Base-by-base conservation (phyloP, 2,888 invertebrate species). In the Thereva nobilitata region DNA sequence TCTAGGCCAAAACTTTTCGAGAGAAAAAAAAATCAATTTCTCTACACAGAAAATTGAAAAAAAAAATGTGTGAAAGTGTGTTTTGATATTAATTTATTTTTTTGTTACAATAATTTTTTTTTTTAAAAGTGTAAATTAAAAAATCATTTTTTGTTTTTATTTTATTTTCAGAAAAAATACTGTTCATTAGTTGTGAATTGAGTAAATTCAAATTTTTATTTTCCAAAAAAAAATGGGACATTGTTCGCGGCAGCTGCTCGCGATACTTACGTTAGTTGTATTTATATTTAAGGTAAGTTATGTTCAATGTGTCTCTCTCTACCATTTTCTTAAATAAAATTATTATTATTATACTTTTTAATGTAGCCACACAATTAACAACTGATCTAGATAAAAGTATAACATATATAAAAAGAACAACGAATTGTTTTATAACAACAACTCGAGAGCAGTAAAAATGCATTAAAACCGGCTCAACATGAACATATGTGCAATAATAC, bases 271-370 rank as follows among this genome's bases (percentile, higher is more conserved):
- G 67, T 79, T 76, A 75, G 75, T 80, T 76, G 75, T 78, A 73
- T 77, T 79, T 73, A 76, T 77, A 71, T 75, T 79, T 75, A 77
- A 80, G 78, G 80, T 80, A 73, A 79, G 79, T n/a, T n/a, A n/a
- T 76, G 69, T 6, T 44, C 9, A 34, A 35, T 2, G 9, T 23
- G 23, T 23, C 23, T 23, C 23, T 23, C 23, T 23, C 23, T 42
- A 3, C 42, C 7, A 4, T 9, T 42, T 42, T 9, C 42, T 3
- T 42, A 42, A 42, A 42, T 42, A 42, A 42, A 42, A 42, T 3
- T 42, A 42, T 23, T 23, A 23, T 23, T 23, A 23, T 23, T 23
- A 23, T 23, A 23, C 23, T 23, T 23, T 23, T 23, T 23, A 23
- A 23, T 23, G 23, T 23, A 23, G 23, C 23, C 23, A 23, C 23